phyloP scores from a whole-genome alignment of 2,888 invertebrate species.

The Xanthorhoe spadicearia region DNA sequence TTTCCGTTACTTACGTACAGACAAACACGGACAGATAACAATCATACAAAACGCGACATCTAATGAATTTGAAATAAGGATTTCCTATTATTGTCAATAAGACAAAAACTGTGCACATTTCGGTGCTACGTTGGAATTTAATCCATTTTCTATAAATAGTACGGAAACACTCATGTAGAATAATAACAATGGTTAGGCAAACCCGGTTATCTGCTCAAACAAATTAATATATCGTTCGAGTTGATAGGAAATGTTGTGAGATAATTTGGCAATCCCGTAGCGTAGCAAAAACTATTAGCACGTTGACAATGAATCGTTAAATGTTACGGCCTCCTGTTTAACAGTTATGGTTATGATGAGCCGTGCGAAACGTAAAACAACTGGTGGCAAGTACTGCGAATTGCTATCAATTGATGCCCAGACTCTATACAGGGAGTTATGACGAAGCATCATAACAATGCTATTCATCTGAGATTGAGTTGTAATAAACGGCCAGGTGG shows the following conservation, averaged over 20 bases:
- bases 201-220: neutral
- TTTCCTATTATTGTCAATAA: conserved; percentile 39
- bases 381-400: conserved; percentile 60
- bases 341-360: conserved; percentile 68
- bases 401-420: conserved; percentile 47
- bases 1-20: conserved; percentile 71
- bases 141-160: conserved; percentile 2
- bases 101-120: conserved; percentile 13
- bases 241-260: conserved; percentile 45
- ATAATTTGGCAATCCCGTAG: conserved; percentile 62
- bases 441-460: conserved; percentile 17
- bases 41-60: conserved; percentile 66
- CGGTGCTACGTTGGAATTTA: conserved; percentile 11
- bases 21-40: conserved; percentile 73
- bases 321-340: conserved; percentile 71
- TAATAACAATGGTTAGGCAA: conserved; percentile 2
- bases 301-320: conserved; percentile 80
- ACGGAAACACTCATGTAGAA: conserved; percentile 1
- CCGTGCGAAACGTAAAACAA: conserved; percentile 65
- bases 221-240: conserved; percentile 12
- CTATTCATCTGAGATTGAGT: conserved; percentile 11
- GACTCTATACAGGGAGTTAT: conserved; percentile 35
- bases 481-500: conserved; percentile 7
- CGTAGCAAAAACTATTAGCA: conserved; percentile 66
- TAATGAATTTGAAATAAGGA: conserved; percentile 68